phyloP scores from a whole-genome alignment of 2,797 vertebrate genomes.

The Acipenser oxyrinchus region DNA sequence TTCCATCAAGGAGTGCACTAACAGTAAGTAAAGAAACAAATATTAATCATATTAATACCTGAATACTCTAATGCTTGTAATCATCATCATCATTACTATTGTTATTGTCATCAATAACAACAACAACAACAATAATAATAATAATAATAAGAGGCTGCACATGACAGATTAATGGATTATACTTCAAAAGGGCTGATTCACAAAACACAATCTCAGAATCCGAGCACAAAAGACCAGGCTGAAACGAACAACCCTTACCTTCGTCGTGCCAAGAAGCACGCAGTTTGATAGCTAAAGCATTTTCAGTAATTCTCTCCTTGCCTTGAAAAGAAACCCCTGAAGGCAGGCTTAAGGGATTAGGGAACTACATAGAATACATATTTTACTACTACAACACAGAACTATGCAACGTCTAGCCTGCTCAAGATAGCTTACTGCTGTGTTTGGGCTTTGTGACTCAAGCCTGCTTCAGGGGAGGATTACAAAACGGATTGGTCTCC shows the following conservation, averaged over 20 bases:
- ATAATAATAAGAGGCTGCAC: no score
- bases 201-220: not conserved
- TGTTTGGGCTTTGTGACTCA: not conserved
- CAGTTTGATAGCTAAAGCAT: not conserved
- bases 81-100: not conserved
- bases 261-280: not conserved
- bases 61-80: no score
- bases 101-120: not conserved
- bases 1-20: no score
- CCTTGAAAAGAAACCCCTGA: conserved; percentile 22
- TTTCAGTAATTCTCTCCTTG: not conserved
- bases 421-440: not conserved
- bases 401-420: not conserved
- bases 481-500: not conserved
- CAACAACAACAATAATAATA: not conserved
- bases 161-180: not conserved
- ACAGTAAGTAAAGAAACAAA: no score
- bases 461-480: not conserved
- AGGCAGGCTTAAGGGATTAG: conserved; percentile 60
- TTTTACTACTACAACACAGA: conserved; percentile 37
- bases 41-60: no score
- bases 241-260: conserved; percentile 13
- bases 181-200: not conserved
- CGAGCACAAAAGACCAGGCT: not conserved
- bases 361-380: conserved; percentile 56